Evolutionary conservation across 2,888 invertebrate species (phyloP), one percentile per base, ranked within the genome.

Genomic region (Mechanitis messenoides): DNA sequence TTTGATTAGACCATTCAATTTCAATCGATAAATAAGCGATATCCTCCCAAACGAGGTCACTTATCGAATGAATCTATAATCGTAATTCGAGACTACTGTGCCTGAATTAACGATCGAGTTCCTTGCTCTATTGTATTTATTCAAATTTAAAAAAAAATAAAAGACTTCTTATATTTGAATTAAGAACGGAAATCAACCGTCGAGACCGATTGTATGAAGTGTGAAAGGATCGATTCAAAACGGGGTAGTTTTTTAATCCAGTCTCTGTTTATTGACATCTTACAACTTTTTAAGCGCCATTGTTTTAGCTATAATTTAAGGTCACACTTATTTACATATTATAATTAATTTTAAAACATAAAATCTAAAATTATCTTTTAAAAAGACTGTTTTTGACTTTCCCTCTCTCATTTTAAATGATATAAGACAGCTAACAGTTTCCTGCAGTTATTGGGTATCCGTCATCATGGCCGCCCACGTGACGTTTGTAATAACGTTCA

Each of bases 141-240:
- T 71, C 67, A 69, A 72, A 71, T 68, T 66, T 60, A 77, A 77
- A 84, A 82, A 81, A 78, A 81, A 81, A 83, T 80, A 79, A 81
- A 81, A 84, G 81, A 82, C 83, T 78, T 82, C 78, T 81, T 79
- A 81, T 80, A 81, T 87, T 85, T 84, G 85, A 88, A 85, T 87
- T 83, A 83, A 83, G 87, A 88, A 83, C 90, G 89, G 89, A 89
- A 90, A 88, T 86, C 85, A 88, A 85, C 87, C 87, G 89, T 86
- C 89, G 80, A 76, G 78, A 74, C 73, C 79, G 80, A 82, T 87
- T 85, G 87, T 86, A 81, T 81, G 71, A 89, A 89, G 89, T 90
- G 89, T 89, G 88, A 89, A 86, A 83, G 84, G 84, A 88, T 89
- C 85, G 89, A 89, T 89, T 87, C 81, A 76, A 82, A 84, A 81